phyloP scores from a whole-genome alignment of 2,888 invertebrate species.

The Phortica okadai region DNA sequence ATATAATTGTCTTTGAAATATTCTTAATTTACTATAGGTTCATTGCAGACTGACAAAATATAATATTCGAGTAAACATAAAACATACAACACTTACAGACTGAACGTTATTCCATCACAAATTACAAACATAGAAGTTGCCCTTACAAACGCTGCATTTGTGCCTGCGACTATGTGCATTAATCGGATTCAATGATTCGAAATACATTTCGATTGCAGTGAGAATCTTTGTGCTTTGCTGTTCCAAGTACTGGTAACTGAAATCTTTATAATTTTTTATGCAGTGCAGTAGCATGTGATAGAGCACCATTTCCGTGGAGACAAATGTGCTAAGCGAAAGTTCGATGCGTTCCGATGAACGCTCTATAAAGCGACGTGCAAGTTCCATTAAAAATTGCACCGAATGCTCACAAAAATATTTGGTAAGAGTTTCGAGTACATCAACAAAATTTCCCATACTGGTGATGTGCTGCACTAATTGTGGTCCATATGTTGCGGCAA shows the following conservation, averaged over 20 bases:
- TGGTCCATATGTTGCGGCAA: constrained; percentile 51
- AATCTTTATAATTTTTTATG: constrained; percentile 55
- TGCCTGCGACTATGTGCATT: constrained; percentile 15
- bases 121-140: constrained; percentile 43
- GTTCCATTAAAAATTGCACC: constrained; percentile 55
- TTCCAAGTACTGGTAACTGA: constrained; percentile 52
- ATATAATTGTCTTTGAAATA: neutral
- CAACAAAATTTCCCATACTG: constrained; percentile 55
- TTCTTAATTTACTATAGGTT: too few relatives aligned
- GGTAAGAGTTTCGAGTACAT: constrained; percentile 58
- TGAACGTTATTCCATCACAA: neutral
- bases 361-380: constrained; percentile 62
- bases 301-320: constrained; percentile 65
- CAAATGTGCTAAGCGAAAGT: constrained; percentile 54
- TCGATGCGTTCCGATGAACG: constrained; percentile 58
- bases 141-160: constrained; percentile 47
- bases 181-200: constrained; percentile 42
- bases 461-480: constrained; percentile 65
- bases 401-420: constrained; percentile 53
- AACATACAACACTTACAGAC: neutral
- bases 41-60: neutral
- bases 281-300: constrained; percentile 63
- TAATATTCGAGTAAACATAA: neutral
- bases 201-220: constrained; percentile 34
- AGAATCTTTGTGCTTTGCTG: neutral